Percentiles rank a stretch among this genome's conserved stretches.
phyloP scores from a whole-genome alignment of 2,797 vertebrate genomes.

The Gymnopithys bicolor region DNA sequence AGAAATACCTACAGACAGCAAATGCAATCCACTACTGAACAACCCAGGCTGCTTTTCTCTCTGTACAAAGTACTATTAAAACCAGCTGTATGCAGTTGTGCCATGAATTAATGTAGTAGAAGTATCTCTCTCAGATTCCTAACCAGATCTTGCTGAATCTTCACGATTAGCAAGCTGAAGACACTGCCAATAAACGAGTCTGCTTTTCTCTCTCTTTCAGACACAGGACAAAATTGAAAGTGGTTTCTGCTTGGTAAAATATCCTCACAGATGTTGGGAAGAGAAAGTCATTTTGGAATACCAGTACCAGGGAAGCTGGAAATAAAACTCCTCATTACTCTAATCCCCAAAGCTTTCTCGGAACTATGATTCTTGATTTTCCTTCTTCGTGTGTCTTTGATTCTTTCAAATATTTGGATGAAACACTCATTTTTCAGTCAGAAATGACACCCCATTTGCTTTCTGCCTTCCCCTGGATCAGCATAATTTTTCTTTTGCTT shows the following conservation, averaged over 20 bases:
- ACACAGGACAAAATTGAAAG: not conserved
- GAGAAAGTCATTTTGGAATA: not conserved
- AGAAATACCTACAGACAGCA: not conserved
- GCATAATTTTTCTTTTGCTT: not conserved
- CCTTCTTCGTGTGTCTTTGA: not conserved
- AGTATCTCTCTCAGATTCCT: not conserved
- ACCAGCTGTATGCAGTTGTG: not conserved
- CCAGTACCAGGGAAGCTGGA: slow-evolving; percentile 10
- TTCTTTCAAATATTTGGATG: not conserved
- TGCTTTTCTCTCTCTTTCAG: not conserved
- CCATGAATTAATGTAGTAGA: not conserved
- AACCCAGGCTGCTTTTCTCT: not conserved
- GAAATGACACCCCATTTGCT: not conserved
- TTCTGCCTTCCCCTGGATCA: not conserved
- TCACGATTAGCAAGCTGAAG: not conserved
- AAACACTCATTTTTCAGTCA: not conserved
- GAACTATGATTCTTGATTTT: not conserved
- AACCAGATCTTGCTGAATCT: not conserved
- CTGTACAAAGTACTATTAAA: not conserved
- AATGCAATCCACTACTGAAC: not conserved
- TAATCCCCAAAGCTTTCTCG: slow-evolving; percentile 13
- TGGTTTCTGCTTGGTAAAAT: not conserved
- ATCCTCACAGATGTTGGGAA: not conserved
- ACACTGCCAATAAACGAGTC: not conserved
- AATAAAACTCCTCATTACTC: slow-evolving; percentile 21